These are phyloP conservation scores for Orchesella cincta DNA, from an alignment of 1,140 invertebrate species.

Conservation along the genomic window DNA sequence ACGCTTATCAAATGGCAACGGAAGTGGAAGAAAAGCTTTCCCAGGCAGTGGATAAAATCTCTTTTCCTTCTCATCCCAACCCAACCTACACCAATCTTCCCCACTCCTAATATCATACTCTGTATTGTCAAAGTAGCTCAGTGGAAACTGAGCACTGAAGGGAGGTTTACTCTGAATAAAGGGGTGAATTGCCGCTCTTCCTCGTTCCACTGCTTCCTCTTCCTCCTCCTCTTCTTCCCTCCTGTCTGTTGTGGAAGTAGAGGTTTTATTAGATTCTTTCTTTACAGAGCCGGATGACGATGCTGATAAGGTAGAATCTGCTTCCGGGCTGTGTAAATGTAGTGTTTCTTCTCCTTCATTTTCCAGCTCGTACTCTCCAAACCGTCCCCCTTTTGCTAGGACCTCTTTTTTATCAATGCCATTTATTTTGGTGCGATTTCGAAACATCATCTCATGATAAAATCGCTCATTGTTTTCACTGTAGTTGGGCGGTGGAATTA, in stretches of 20 bases:
- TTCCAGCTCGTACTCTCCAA: background rate
- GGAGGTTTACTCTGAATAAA: constrained; percentile 33
- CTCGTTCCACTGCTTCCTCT: background rate
- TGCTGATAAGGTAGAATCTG: background rate
- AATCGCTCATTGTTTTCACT: constrained; percentile 43
- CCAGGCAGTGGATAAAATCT: constrained; percentile 42
- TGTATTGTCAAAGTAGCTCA: constrained; percentile 44
- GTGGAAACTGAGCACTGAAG: constrained; percentile 41
- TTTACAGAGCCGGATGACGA: background rate
- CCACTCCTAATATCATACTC: constrained; percentile 34
- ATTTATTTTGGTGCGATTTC: constrained; percentile 38
- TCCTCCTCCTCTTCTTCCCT: constrained; percentile 17
- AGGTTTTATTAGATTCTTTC: background rate
- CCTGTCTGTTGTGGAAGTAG: background rate
- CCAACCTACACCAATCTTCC: constrained; percentile 40
- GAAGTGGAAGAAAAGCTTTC: constrained; percentile 43
- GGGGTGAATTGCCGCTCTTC: constrained; percentile 25
- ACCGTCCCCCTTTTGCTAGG: background rate
- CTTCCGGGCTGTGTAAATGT: background rate
- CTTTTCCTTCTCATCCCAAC: constrained; percentile 18
- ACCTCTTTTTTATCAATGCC: constrained; percentile 39
- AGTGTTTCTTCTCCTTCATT: background rate
- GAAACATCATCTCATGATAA: constrained; percentile 45
- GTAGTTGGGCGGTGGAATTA: constrained; percentile 40
- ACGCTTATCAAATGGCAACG: background rate